Evolutionary conservation across 2,113 vertebrate genomes (phyloP).

Genomic region (Entelurus aequoreus): DNA sequence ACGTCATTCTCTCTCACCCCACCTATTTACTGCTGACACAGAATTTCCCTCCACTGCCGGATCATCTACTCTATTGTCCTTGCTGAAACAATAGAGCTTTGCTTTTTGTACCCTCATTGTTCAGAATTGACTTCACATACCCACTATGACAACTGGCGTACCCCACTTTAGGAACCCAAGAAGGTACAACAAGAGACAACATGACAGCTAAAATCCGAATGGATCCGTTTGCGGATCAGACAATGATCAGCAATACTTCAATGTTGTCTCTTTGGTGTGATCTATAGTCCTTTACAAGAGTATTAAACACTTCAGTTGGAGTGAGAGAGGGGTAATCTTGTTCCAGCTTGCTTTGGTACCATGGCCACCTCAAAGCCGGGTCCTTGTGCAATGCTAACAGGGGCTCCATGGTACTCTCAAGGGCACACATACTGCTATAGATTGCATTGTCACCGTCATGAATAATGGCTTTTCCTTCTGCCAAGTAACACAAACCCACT

Average conservation of each 20-base stretch:
- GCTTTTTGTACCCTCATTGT: constrained; percentile 7
- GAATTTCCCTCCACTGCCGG: constrained; percentile 33
- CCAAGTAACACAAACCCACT: constrained; percentile 18
- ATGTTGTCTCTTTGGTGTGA: constrained; percentile 29
- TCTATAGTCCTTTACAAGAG: constrained; percentile 39
- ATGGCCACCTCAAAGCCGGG: constrained; percentile 56
- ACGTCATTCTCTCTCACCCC: constrained; percentile 25
- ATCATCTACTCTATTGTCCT: constrained; percentile 46
- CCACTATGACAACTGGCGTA: neutral
- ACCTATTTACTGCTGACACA: constrained; percentile 45
- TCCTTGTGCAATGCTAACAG: constrained; percentile 44
- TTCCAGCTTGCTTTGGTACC: constrained; percentile 43
- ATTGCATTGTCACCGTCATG: constrained; percentile 46
- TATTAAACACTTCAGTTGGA: constrained; percentile 25
- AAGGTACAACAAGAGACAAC: neutral
- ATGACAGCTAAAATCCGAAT: constrained; percentile 1
- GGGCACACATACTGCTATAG: constrained; percentile 40
- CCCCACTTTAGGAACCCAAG: no score
- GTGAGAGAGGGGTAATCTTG: constrained; percentile 26
- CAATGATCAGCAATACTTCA: constrained; percentile 27
- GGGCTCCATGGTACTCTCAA: constrained; percentile 44
- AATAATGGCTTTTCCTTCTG: constrained; percentile 42
- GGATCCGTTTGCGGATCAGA: constrained; percentile 1
- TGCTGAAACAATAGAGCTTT: constrained; percentile 28
- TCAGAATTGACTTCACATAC: neutral